phyloP scores from a whole-genome alignment of 2,797 vertebrate genomes.

The Lepidocolaptes lacrymiger region DNA sequence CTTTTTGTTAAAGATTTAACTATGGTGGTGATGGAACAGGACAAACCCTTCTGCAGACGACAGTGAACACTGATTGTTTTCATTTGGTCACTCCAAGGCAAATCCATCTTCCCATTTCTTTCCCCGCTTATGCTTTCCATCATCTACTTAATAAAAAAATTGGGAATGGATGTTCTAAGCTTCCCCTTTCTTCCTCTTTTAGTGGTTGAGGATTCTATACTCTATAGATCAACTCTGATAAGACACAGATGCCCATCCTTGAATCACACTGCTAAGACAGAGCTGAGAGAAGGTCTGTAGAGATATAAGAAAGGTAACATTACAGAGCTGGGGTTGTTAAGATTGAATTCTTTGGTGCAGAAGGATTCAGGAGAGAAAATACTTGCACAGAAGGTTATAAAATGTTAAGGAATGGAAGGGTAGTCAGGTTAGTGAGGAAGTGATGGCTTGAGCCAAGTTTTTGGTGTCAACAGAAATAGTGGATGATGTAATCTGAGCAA shows the following conservation, averaged over 20 bases:
- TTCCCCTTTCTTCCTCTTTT: not conserved
- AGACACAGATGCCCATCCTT: not conserved
- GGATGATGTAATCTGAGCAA: not conserved
- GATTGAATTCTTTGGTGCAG: not conserved
- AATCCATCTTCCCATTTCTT: not conserved
- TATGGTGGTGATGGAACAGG: not conserved
- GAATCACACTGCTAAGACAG: not conserved
- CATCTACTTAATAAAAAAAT: not conserved
- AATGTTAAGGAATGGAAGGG: not conserved
- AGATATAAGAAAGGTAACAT: not conserved
- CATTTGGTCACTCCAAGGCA: not conserved
- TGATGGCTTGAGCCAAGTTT: not conserved
- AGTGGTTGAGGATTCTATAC: not conserved
- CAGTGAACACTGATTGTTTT: not conserved
- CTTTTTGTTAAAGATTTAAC: not conserved
- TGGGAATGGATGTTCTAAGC: not conserved
- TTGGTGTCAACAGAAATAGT: not conserved
- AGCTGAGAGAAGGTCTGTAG: not conserved
- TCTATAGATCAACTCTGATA: not conserved
- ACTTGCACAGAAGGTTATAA: not conserved
- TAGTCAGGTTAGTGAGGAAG: not conserved
- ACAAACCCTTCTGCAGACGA: not conserved
- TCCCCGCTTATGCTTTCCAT: not conserved
- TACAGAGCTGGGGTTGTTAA: not conserved
- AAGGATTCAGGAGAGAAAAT: not conserved